Evolutionary conservation across 2,888 invertebrate genomes (phyloP), one percentile per base, ranked within the genome.

Genomic region (Tineola bisselliella): DNA sequence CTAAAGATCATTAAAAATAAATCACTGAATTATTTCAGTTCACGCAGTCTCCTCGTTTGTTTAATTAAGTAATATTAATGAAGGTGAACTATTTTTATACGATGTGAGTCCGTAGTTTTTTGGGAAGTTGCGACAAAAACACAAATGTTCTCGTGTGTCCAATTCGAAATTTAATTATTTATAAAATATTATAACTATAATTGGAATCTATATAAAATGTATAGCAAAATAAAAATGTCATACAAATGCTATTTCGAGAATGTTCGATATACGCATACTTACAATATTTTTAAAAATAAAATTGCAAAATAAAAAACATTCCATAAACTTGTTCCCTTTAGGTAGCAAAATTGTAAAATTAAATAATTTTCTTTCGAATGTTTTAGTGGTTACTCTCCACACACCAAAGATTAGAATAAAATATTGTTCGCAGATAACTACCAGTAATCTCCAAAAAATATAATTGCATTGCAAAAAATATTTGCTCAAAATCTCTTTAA

Each of bases 321-420:
- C 2, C 6, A 25, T 25, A 25, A 6, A 4, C 25, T 2, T n/a
- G n/a, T n/a, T 25, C 25, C 25, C 25, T 25, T 25, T 25, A 25
- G 25, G 2, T 25, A 25, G 25, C n/a, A 48, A 48, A 48, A 15
- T 17, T 3, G 10, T 48, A 13, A 48, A 48, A n/a, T n/a, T n/a
- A 48, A 48, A 54, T 19, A 18, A 48, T 48, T 48, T 74, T 71
- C 69, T 75, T 71, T 69, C 67, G 68, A 58, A 61, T 56, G 67
- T 69, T 78, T 71, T 71, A 68, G 68, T 77, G 77, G 77, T 76
- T 77, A 77, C 75, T 78, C 74, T 81, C 82, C 74, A 72, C 75
- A 78, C 84, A 87, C 86, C 86, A 87, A 87, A 87, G 86, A 87
- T 84, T 87, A 87, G 84, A 69, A 74, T 76, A 76, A 78, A 76